These are phyloP conservation scores for Labrus mixtus DNA, from an alignment of 2,113 vertebrate species.

Conservation along the genomic window DNA sequence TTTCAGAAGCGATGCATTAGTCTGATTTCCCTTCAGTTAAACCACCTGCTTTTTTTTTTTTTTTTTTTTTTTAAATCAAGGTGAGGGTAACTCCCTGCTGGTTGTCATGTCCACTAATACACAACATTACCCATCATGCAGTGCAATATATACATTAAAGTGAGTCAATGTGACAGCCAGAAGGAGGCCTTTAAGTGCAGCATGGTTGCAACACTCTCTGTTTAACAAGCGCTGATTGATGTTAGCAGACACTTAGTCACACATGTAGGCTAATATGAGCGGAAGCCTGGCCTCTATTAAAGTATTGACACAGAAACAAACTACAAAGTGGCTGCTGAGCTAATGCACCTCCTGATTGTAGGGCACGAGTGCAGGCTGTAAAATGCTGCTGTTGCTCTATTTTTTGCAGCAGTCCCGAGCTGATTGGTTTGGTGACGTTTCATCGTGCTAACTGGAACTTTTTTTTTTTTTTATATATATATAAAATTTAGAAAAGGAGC, in stretches of 20 bases:
- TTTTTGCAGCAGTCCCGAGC: background rate
- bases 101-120: background rate
- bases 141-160: background rate
- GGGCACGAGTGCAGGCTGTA: background rate
- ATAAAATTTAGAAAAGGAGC: too few species aligned
- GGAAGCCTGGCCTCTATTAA: background rate
- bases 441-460: too few species aligned
- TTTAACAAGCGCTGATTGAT: background rate
- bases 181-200: background rate
- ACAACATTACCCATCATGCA: background rate
- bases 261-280: background rate
- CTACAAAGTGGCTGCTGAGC: background rate
- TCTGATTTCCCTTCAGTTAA: background rate
- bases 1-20: background rate
- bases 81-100: background rate
- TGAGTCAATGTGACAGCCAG: background rate
- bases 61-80: background rate
- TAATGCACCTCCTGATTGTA: constrained; percentile 7
- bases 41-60: background rate
- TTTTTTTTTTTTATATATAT: too few species aligned
- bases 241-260: background rate
- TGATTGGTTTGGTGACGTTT: too few species aligned
- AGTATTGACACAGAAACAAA: background rate
- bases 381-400: background rate
- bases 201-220: background rate